Percentiles rank a stretch among this genome's conserved stretches.
phyloP scores from a whole-genome alignment of 2,888 invertebrate species.

The Agelastica alni region DNA sequence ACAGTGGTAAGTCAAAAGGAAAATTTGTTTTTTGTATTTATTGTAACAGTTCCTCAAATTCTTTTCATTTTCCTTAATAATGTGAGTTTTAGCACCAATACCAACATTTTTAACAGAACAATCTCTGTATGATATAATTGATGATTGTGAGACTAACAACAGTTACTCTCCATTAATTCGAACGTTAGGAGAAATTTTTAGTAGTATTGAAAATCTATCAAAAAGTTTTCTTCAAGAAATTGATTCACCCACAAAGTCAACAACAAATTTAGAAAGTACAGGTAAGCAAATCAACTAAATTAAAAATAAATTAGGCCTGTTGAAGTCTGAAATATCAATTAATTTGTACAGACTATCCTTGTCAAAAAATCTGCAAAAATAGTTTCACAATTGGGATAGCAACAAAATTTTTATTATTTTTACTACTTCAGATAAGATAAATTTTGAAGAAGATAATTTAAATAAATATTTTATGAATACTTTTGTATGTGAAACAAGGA shows the following conservation, averaged over 20 bases:
- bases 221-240: conserved; percentile 68
- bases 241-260: conserved; percentile 29
- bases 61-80: not conserved
- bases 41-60: not conserved
- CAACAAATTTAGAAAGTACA: conserved; percentile 34
- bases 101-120: conserved; percentile 73
- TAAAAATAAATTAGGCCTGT: too few relatives aligned
- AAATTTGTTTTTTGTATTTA: not conserved
- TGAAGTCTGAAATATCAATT: too few relatives aligned
- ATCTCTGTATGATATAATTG: conserved; percentile 73
- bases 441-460: conserved; percentile 4
- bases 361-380: too few relatives aligned
- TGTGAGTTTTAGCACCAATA: conserved; percentile 44
- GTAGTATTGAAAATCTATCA: conserved; percentile 69
- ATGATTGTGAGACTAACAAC: conserved; percentile 70
- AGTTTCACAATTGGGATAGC: too few relatives aligned
- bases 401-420: too few relatives aligned
- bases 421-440: too few relatives aligned
- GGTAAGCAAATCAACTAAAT: conserved; percentile 34
- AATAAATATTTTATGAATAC: not conserved
- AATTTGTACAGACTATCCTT: too few relatives aligned
- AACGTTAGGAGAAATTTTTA: conserved; percentile 78
- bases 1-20: conserved; percentile 32
- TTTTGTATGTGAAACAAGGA: too few relatives aligned
- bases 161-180: conserved; percentile 74